These are phyloP conservation scores for Chrysolina oricalcia DNA, from an alignment of 2,888 invertebrate species.

Conservation along the genomic window DNA sequence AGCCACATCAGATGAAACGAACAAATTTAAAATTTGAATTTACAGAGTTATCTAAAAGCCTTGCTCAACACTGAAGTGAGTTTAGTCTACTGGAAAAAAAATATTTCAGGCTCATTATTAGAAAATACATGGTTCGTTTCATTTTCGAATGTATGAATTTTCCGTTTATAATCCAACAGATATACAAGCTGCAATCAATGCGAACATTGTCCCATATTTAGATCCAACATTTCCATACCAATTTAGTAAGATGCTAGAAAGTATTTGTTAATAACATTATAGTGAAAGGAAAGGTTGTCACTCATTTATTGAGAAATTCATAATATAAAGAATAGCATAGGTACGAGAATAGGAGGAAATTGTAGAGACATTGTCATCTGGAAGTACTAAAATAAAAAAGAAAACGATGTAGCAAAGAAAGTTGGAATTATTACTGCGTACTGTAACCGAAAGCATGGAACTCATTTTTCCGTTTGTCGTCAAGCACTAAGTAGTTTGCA, in stretches of 20 bases:
- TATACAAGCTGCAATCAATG: neutral
- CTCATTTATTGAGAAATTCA: neutral
- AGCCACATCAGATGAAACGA: neutral
- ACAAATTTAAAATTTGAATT: neutral
- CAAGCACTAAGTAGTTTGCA: slow-evolving; percentile 64
- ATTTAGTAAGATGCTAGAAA: slow-evolving; percentile 16
- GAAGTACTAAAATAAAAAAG: neutral
- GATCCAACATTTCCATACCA: neutral
- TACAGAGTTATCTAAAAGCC: no score
- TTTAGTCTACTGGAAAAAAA: no score
- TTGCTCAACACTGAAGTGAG: no score
- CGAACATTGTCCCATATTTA: neutral
- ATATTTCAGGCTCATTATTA: no score
- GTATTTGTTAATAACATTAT: slow-evolving; percentile 26
- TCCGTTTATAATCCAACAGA: neutral
- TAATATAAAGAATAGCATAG: neutral
- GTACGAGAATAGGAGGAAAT: neutral
- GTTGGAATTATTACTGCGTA: slow-evolving; percentile 62
- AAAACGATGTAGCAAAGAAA: slow-evolving; percentile 17
- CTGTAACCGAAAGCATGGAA: slow-evolving; percentile 65
- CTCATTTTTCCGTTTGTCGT: slow-evolving; percentile 63
- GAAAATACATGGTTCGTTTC: no score
- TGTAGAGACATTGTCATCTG: slow-evolving; percentile 3
- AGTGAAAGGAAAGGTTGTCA: slow-evolving; percentile 6
- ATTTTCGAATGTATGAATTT: no score